Conservation (phyloP, 2,888 invertebrate genomes). For the Parelbella ahira region DNA sequence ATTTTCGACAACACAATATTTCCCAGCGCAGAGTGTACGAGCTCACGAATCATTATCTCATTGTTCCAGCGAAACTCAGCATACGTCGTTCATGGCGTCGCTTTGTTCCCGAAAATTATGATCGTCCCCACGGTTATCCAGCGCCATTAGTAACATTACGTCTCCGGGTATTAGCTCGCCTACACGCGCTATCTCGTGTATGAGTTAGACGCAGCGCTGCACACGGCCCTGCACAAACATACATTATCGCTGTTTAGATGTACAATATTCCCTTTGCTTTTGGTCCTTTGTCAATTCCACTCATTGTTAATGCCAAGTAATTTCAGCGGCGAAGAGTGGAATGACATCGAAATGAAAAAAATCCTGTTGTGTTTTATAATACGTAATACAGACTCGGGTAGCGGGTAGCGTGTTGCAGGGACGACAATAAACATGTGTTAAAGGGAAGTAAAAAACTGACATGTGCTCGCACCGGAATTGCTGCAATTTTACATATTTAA, state of each 20-base stretch:
- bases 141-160: constrained; percentile 64
- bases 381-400: no score
- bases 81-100: constrained; percentile 55
- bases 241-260: constrained; percentile 7
- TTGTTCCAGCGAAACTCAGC: constrained; percentile 60
- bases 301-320: constrained; percentile 8
- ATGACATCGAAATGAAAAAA: no score
- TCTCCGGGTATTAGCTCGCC: constrained; percentile 49
- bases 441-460: no score
- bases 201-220: constrained; percentile 43
- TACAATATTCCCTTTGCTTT: constrained; percentile 9
- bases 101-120: constrained; percentile 70
- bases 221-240: constrained; percentile 28
- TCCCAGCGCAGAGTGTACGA: constrained; percentile 38
- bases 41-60: constrained; percentile 68
- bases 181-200: constrained; percentile 44
- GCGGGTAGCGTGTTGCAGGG: no score
- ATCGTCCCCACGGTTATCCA: constrained; percentile 63
- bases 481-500: no score
- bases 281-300: constrained; percentile 16
- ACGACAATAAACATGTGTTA: no score
- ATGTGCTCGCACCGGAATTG: no score
- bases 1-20: constrained; percentile 16
- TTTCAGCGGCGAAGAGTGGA: constrained; percentile 1
- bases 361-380: no score